Evolutionary conservation across 1,140 invertebrate species (phyloP), one percentile per base, ranked within the genome.

Genomic region (Anastatus disparis): DNA sequence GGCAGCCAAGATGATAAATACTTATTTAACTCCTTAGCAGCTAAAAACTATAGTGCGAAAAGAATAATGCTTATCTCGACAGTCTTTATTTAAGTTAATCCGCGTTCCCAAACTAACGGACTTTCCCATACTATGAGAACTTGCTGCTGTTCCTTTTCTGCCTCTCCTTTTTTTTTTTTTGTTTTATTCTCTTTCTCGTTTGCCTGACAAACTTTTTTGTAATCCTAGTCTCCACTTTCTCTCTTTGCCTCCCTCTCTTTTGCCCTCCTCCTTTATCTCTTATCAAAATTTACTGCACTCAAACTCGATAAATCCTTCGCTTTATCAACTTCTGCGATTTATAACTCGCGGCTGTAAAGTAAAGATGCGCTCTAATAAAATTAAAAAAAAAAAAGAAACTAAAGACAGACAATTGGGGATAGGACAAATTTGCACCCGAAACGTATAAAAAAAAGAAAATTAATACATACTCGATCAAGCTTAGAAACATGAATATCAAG

Each of bases 61-160:
- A 68, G 55, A 59, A 68, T 68, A 58, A 59, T 20, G 56, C 55
- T 29, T 52, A 40, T 59, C 66, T 61, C 66, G 44, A 42, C 66
- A 42, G 44, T 9, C 48, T 70, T 70, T 70, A 70, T 70, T 70
- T 38, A 63, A 70, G 58, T 62, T 70, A 70, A 70, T 70, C 67
- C 67, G 55, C 48, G 55, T 55, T 55, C 52, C 63, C n/a, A n/a
- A n/a, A n/a, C n/a, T n/a, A 65, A 56, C 52, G 46, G 64, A 66
- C 64, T 66, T 66, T 56, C 13, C 64, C n/a, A 55, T n/a, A n/a
- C n/a, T n/a, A n/a, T n/a, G n/a, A 35, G 26, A 66, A 66, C 20
- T 66, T 58, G 64, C 53, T 29, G 64, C 52, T n/a, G n/a, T n/a
- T n/a, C n/a, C n/a, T n/a, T n/a, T n/a, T n/a, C n/a, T n/a, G n/a